Conservation (phyloP, 2,113 vertebrate genomes). For the Entomyzon cyanotis region DNA sequence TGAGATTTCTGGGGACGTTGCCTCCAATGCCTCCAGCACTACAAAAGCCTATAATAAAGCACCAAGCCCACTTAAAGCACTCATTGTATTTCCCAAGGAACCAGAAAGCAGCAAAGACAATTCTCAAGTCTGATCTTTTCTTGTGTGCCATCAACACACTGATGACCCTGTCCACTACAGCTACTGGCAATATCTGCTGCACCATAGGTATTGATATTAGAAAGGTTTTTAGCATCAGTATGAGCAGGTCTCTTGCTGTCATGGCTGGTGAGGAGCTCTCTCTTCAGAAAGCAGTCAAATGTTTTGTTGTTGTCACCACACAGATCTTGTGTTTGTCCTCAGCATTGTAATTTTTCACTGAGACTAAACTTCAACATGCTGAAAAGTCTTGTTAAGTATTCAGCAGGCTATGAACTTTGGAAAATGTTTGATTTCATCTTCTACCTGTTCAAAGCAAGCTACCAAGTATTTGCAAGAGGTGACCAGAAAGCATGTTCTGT, state of each 20-base stretch:
- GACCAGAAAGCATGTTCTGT: background rate
- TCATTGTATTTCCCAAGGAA: background rate
- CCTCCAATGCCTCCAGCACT: background rate
- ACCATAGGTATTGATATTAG: too few species aligned
- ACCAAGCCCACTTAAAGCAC: background rate
- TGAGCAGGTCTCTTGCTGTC: background rate
- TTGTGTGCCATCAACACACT: background rate
- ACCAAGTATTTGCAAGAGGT: background rate
- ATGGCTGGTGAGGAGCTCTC: background rate
- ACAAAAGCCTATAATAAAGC: background rate
- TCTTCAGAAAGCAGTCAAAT: background rate
- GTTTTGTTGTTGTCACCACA: background rate
- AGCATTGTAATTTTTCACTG: background rate
- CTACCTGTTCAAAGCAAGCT: background rate
- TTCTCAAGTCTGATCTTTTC: background rate
- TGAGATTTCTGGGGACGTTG: background rate
- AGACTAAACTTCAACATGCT: background rate
- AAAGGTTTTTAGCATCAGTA: background rate
- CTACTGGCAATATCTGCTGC: background rate
- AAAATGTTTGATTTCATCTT: background rate
- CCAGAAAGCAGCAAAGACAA: background rate
- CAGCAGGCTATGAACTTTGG: background rate
- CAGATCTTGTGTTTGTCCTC: background rate
- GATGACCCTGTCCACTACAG: background rate
- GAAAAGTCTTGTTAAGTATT: background rate